Evolutionary conservation across 2,797 vertebrate genomes (phyloP).

Genomic region (Pantherophis vulpinus): DNA sequence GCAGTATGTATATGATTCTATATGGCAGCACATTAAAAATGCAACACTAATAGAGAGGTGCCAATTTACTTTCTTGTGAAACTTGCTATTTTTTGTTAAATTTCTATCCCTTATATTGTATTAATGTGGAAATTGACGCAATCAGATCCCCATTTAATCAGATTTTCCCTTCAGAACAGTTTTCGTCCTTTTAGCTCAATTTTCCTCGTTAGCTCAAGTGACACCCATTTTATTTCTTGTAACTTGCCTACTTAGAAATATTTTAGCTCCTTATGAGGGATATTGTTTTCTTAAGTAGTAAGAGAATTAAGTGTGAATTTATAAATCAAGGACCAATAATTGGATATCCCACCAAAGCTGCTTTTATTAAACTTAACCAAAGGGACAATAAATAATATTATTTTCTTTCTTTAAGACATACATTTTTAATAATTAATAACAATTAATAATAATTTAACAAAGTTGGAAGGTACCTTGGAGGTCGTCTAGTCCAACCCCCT

Average conservation of each 20-base stretch:
- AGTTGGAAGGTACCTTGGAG: too few relatives aligned
- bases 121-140: neutral
- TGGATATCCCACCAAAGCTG: neutral
- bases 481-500: too few relatives aligned
- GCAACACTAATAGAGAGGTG: neutral
- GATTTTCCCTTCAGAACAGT: neutral
- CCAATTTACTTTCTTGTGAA: neutral
- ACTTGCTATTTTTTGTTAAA: neutral
- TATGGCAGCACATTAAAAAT: neutral
- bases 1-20: neutral
- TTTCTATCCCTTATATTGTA: neutral
- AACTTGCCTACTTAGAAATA: neutral
- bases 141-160: neutral
- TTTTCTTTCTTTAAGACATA: neutral
- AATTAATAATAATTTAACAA: too few relatives aligned
- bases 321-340: neutral
- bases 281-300: neutral
- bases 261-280: neutral
- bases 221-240: neutral
- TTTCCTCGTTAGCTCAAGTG: neutral
- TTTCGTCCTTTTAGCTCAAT: neutral
- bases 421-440: neutral
- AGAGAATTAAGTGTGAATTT: neutral
- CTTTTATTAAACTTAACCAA: neutral
- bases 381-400: neutral